phyloP scores from a whole-genome alignment of 1,140 invertebrate genomes.

The Bombyx mori region DNA sequence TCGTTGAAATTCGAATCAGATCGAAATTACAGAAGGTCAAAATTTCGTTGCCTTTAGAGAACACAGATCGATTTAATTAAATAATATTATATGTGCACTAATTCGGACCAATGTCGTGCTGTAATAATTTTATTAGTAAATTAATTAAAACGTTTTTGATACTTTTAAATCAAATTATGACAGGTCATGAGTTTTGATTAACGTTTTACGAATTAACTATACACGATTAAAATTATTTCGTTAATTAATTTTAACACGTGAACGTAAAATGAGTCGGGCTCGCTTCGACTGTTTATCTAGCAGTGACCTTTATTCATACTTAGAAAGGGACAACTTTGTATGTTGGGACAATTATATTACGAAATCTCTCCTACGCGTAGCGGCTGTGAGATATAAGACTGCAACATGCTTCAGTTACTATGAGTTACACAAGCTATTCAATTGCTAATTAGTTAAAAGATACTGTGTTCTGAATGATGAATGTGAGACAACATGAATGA shows the following conservation, averaged over 20 bases:
- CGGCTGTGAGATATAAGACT: constrained; percentile 7
- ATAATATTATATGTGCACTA: too few relatives aligned
- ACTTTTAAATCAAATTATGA: too few relatives aligned
- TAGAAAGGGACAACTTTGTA: constrained; percentile 43
- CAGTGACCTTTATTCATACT: constrained; percentile 35
- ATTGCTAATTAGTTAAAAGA: constrained; percentile 15
- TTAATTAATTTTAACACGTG: constrained; percentile 1
- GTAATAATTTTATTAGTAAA: too few relatives aligned
- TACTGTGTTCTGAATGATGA: constrained; percentile 15
- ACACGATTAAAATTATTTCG: too few relatives aligned
- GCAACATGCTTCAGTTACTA: neutral
- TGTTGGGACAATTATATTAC: constrained; percentile 34
- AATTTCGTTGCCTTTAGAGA: too few relatives aligned
- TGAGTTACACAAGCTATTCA: constrained; percentile 8
- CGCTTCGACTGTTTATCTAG: constrained; percentile 21
- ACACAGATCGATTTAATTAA: too few relatives aligned
- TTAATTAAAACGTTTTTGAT: too few relatives aligned
- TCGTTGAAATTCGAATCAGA: too few relatives aligned
- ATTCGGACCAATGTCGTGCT: too few relatives aligned
- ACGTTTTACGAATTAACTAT: too few relatives aligned
- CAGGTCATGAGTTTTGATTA: too few relatives aligned
- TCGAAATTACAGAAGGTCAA: too few relatives aligned
- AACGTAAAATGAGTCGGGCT: neutral
- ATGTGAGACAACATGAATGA: constrained; percentile 10
- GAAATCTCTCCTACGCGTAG: constrained; percentile 25